phyloP scores from a whole-genome alignment of 92 coral and sea anemone species.

The Phymanthus crucifer region DNA sequence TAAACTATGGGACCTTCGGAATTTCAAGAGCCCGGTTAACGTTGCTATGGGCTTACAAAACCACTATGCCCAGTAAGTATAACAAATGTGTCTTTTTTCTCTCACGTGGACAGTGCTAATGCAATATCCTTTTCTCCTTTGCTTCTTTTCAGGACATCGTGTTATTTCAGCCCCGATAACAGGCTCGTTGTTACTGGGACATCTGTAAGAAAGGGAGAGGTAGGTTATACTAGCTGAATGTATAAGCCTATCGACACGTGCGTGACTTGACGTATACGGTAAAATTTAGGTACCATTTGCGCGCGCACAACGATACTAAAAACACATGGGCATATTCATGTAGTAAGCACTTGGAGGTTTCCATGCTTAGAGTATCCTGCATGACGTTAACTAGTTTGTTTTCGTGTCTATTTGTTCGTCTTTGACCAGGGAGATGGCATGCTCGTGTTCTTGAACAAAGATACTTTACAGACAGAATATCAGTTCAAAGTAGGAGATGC shows the following conservation, averaged over 20 bases:
- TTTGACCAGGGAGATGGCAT: conserved; percentile 75
- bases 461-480: conserved; percentile 68
- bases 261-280: too few relatives aligned
- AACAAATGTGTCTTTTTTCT: background rate
- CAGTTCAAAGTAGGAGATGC: conserved; percentile 83
- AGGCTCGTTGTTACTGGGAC: conserved; percentile 88
- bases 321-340: too few relatives aligned
- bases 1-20: conserved; percentile 91
- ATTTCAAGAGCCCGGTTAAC: conserved; percentile 79
- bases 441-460: conserved; percentile 79
- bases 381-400: background rate
- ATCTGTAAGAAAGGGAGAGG: conserved; percentile 93
- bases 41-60: conserved; percentile 76
- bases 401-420: background rate
- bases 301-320: too few relatives aligned
- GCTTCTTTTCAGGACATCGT: conserved; percentile 69
- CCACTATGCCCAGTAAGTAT: conserved; percentile 82
- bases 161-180: conserved; percentile 90
- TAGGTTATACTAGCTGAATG: conserved; percentile 7
- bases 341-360: too few relatives aligned
- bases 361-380: background rate
- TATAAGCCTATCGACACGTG: too few relatives aligned
- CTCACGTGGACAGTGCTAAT: background rate
- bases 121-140: background rate
- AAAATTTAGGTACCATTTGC: too few relatives aligned